Conservation (phyloP, 2,113 vertebrate genomes). For the Hylia prasina region DNA sequence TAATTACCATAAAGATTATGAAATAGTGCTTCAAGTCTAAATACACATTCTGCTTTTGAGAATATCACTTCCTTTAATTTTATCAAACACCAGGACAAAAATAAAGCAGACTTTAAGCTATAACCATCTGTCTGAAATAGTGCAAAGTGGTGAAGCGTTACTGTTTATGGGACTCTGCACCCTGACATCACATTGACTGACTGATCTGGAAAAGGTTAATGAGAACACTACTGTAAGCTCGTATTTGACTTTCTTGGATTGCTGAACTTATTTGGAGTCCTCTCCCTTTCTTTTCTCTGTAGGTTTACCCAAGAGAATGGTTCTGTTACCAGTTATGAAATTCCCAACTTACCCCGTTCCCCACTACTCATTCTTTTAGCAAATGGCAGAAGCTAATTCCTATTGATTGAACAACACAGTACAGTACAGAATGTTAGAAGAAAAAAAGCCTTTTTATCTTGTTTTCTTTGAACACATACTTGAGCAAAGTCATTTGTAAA, state of each 20-base stretch:
- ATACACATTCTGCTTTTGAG: background rate
- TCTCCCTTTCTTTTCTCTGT: conserved; percentile 93
- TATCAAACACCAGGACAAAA: background rate
- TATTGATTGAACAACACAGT: conserved; percentile 76
- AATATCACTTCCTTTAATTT: background rate
- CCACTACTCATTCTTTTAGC: conserved; percentile 99
- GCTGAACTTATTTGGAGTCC: conserved; percentile 88
- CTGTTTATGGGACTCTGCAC: conserved; percentile 12
- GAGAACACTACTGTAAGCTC: conserved; percentile 66
- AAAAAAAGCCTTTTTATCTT: conserved; percentile 77
- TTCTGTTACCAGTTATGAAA: conserved; percentile 99
- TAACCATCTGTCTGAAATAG: background rate
- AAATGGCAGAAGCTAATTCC: conserved; percentile 80
- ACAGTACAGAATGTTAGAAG: conserved; percentile 84
- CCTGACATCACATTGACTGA: conserved; percentile 55
- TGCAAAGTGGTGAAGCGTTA: background rate
- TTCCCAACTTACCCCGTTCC: conserved; percentile 95
- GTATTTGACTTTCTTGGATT: conserved; percentile 72
- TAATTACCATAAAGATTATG: background rate
- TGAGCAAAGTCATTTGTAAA: conserved; percentile 87
- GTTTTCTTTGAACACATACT: conserved; percentile 84
- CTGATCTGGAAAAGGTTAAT: conserved; percentile 76
- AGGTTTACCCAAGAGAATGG: conserved; percentile 99
- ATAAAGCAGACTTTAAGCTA: background rate
- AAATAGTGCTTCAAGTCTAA: background rate